These are phyloP conservation scores for Oxycera nigricornis DNA, from an alignment of 2,888 invertebrate species.

Conservation along the genomic window DNA sequence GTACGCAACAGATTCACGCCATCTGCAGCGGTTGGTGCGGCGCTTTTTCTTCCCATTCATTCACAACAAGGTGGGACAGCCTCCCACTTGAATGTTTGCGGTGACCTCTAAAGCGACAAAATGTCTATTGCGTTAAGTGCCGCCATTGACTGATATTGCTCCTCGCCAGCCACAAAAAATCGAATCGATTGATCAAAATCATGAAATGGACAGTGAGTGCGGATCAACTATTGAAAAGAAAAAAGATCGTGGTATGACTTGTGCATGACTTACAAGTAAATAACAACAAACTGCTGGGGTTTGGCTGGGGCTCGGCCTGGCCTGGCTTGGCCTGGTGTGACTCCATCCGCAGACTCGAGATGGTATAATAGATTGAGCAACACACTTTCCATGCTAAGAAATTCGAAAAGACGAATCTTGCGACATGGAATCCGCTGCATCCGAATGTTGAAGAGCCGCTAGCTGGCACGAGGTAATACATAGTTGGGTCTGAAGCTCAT, in stretches of 20 bases:
- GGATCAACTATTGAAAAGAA: background rate
- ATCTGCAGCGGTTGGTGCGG: background rate
- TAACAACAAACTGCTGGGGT: background rate
- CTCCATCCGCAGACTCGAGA: background rate
- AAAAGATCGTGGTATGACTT: constrained; percentile 3
- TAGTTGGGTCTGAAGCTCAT: too few species aligned
- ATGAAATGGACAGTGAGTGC: background rate
- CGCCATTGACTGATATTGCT: background rate
- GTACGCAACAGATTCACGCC: background rate
- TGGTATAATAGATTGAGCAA: constrained; percentile 1
- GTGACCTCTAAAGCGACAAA: constrained; percentile 16
- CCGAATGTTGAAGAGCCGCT: constrained; percentile 7
- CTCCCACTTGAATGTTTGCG: background rate
- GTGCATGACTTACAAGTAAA: constrained; percentile 1
- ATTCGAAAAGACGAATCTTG: background rate
- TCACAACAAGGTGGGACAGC: background rate
- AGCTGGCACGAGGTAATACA: too few species aligned
- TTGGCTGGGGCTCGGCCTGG: too few species aligned
- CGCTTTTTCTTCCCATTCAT: background rate
- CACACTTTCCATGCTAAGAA: constrained; percentile 22
- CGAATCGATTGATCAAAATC: constrained; percentile 19
- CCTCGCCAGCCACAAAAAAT: constrained; percentile 18
- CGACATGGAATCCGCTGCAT: background rate
- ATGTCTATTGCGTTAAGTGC: background rate
- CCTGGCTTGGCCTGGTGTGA: too few species aligned